Evolutionary conservation across 2,797 vertebrate species (phyloP).

Genomic region (Crocidura indochinensis): DNA sequence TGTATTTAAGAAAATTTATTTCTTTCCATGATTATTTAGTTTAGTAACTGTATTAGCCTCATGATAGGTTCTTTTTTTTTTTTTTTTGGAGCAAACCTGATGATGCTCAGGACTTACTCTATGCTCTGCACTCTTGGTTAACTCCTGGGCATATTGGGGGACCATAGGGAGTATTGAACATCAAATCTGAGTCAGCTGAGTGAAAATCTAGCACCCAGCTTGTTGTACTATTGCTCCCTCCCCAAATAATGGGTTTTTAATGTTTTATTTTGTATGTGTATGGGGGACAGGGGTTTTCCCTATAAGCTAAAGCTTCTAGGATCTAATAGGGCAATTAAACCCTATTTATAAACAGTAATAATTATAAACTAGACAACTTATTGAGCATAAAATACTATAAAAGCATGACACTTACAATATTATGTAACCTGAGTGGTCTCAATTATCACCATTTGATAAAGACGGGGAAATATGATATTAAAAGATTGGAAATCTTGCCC

Average conservation of each 20-base stretch:
- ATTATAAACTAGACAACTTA: not conserved
- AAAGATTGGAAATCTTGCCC: slow-evolving; percentile 1
- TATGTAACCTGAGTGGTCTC: slow-evolving; percentile 3
- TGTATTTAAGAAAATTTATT: slow-evolving; percentile 22
- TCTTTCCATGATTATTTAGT: slow-evolving; percentile 45
- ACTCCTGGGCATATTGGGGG: too few relatives aligned
- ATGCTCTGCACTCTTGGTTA: too few relatives aligned
- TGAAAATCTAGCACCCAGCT: too few relatives aligned
- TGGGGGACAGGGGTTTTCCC: not conserved
- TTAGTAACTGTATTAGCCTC: slow-evolving; percentile 10
- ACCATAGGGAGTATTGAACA: too few relatives aligned
- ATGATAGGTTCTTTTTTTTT: too few relatives aligned
- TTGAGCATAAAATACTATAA: not conserved
- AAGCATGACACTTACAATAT: not conserved
- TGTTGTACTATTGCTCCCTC: too few relatives aligned
- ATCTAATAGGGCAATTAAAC: not conserved
- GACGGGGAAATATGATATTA: slow-evolving; percentile 30
- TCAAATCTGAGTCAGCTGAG: too few relatives aligned
- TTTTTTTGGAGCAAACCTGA: too few relatives aligned
- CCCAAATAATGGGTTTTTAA: not conserved
- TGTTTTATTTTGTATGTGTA: not conserved
- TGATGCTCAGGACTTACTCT: too few relatives aligned
- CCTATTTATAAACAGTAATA: not conserved
- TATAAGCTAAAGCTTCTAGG: not conserved
- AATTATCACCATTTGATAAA: slow-evolving; percentile 1